Evolutionary conservation across 2,797 vertebrate species (phyloP).

Genomic region (Fistularia commersonii): DNA sequence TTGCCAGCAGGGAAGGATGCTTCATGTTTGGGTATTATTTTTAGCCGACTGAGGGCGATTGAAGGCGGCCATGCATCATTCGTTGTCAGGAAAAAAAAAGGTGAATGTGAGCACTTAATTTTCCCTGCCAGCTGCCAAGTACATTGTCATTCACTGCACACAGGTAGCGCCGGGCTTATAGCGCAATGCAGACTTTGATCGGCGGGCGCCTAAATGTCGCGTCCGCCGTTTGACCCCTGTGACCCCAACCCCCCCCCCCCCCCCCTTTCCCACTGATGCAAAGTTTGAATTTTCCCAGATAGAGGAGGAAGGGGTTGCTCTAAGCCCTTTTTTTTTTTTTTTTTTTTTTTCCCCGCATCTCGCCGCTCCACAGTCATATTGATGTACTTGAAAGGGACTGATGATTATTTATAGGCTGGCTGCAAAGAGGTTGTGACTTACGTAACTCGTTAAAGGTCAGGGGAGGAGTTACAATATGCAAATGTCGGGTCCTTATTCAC

Average conservation of each 20-base stretch:
- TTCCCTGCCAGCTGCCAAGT: slow-evolving; percentile 39
- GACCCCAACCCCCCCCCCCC: too few species aligned
- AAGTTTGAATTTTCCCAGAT: too few species aligned
- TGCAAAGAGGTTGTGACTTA: slow-evolving; percentile 42
- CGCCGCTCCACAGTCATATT: slow-evolving; percentile 20
- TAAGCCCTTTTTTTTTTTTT: slow-evolving; percentile 6
- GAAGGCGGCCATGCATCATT: slow-evolving; percentile 34
- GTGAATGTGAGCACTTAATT: slow-evolving; percentile 23
- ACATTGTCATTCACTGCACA: slow-evolving; percentile 56
- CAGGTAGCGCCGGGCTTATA: slow-evolving; percentile 37
- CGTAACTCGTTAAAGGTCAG: slow-evolving; percentile 34
- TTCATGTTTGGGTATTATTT: slow-evolving; percentile 42
- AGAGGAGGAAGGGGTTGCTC: not conserved
- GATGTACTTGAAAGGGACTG: slow-evolving; percentile 15
- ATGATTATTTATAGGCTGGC: slow-evolving; percentile 50
- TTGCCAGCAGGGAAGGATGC: slow-evolving; percentile 29
- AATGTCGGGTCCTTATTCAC: slow-evolving; percentile 15
- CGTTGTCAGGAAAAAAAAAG: slow-evolving; percentile 26
- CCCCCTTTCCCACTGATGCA: too few species aligned
- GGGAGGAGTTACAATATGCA: slow-evolving; percentile 24
- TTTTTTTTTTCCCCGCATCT: not conserved
- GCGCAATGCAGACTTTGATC: slow-evolving; percentile 65
- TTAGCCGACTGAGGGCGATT: slow-evolving; percentile 28
- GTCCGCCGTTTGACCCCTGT: slow-evolving; percentile 50
- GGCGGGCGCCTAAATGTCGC: slow-evolving; percentile 41